A percentile compares a stretch with the other conserved stretches of the same genome.
Evolutionary conservation across 2,797 vertebrate species (phyloP).

Genomic region (Sphenopsis melanotis): DNA sequence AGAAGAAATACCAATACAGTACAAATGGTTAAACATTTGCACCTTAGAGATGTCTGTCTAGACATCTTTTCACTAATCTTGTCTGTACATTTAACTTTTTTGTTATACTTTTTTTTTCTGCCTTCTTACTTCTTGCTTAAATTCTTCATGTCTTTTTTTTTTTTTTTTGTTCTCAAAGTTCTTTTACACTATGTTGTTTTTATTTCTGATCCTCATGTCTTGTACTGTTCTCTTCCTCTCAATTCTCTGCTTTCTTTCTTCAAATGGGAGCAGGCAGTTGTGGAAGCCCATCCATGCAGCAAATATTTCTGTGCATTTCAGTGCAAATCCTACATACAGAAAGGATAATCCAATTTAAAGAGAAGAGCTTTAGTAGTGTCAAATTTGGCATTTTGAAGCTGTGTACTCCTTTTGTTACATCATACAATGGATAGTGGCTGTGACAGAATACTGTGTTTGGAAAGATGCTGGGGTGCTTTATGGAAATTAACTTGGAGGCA

Average conservation of each 20-base stretch:
- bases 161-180: neutral
- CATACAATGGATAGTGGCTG: neutral
- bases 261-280: neutral
- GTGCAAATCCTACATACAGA: neutral
- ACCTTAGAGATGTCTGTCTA: neutral
- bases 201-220: neutral
- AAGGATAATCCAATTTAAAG: neutral
- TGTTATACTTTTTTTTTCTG: neutral
- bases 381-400: neutral
- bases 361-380: neutral
- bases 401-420: neutral
- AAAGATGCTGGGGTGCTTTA: neutral
- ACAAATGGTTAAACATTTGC: neutral
- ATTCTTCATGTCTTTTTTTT: neutral
- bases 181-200: neutral
- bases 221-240: neutral
- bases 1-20: neutral
- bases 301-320: neutral
- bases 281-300: neutral
- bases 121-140: neutral
- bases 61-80: neutral
- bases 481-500: neutral
- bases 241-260: neutral
- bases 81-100: neutral
- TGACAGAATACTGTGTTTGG: neutral